Conservation (phyloP, 2,113 vertebrate genomes). For the Solenodon paradoxus region DNA sequence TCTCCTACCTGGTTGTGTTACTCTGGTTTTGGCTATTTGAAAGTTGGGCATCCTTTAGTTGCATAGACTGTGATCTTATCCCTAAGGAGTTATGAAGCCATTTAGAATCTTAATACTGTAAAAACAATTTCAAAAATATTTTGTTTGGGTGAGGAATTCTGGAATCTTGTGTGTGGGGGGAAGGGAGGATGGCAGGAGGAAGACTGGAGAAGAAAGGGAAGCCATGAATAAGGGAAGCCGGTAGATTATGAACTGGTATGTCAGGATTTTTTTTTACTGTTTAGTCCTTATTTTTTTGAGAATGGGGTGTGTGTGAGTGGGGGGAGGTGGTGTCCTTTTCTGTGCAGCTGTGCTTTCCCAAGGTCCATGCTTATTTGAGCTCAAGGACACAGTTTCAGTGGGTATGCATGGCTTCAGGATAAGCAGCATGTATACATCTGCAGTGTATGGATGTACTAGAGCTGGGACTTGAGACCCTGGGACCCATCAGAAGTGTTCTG, state of each 20-base stretch:
- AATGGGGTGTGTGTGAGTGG: not conserved
- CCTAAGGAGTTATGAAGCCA: not conserved
- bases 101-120: slow-evolving; percentile 6
- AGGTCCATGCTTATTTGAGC: not conserved
- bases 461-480: not conserved
- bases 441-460: slow-evolving; percentile 18
- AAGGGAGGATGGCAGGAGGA: not conserved
- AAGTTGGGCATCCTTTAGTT: not conserved
- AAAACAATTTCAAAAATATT: no score
- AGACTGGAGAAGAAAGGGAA: not conserved
- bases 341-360: slow-evolving; percentile 54
- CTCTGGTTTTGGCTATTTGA: not conserved
- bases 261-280: not conserved
- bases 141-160: no score
- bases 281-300: not conserved
- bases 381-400: slow-evolving; percentile 39
- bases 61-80: not conserved
- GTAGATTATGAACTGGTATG: fast-evolving
- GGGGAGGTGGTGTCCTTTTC: no score
- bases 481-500: not conserved
- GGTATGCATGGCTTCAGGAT: not conserved
- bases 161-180: not conserved
- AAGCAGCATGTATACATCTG: slow-evolving; percentile 5
- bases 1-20: not conserved
- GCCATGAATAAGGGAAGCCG: not conserved